Base-by-base conservation (phyloP, 2,113 vertebrate genomes). In the Cyprinodon brontotheroides region DNA sequence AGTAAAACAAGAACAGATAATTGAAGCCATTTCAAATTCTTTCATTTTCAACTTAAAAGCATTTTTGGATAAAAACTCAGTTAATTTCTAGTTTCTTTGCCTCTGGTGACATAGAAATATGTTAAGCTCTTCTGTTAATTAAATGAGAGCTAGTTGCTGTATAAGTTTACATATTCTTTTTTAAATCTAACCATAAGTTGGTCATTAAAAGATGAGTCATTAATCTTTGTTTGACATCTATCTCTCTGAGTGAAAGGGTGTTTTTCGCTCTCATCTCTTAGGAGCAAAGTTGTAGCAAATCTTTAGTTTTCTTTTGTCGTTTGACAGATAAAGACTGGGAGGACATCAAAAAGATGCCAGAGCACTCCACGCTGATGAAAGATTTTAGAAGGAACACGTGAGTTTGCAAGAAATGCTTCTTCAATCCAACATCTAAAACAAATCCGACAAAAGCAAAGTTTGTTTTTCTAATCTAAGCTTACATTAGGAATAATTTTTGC, bases 301-400 rank as follows among this genome's bases (percentile, higher is more conserved):
- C 69, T 43, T 89, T 85, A 90, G 86, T 62, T 64, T 78, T 72
- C 71, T 65, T 72, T 82, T 75, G 66, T 89, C 67, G 80, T 86
- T 80, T 83, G 39, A 82, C 93, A 99, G 98, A 99, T 94, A 99
- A 99, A 95, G 98, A 99, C 92, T 99, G 98, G 98, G 98, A 99
- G 93, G 98, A 99, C 93, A 99, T 99, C 86, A 99, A 99, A 96
- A 99, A 99, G 95, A 99, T 99, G 98, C 98, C 98, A 0, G 98
- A 99, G 92, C 98, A 99, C 95, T 98, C 98, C 77, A 99, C 98
- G 3, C 94, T 99, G 95, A 99, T 99, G 97, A 99, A 99, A 95
- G 98, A 99, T 94, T 99, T 99, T 86, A 96, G 98, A 86, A 97
- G 98, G 95, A 99, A 99, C 92, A 99, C 97, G 98, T 99, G 94